Percentiles rank a stretch among this genome's conserved stretches.
phyloP scores from a whole-genome alignment of 2,888 invertebrate genomes.

The Sinodicranocentrus sp. region DNA sequence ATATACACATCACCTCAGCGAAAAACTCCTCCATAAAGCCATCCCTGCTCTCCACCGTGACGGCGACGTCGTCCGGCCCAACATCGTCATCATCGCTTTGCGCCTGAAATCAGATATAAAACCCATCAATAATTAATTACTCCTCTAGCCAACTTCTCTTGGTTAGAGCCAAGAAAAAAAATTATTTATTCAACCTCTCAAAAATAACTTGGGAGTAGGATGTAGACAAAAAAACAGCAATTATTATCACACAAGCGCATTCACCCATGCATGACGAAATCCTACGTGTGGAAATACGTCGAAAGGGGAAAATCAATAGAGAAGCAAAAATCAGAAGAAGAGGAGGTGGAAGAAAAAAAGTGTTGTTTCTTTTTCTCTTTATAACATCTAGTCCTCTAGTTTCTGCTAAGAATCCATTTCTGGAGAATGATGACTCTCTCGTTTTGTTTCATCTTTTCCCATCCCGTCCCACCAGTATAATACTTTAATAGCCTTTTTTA shows the following conservation, averaged over 20 bases:
- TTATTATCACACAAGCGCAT: too few relatives aligned
- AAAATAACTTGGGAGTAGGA: too few relatives aligned
- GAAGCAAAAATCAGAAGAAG: not conserved
- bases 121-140: not conserved
- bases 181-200: too few relatives aligned
- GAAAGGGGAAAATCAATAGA: too few relatives aligned
- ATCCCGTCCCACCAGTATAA: too few relatives aligned
- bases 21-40: constrained; percentile 99
- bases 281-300: too few relatives aligned
- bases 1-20: constrained; percentile 97
- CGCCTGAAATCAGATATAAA: constrained; percentile 84
- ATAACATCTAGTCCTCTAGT: not conserved
- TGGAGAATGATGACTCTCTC: not conserved
- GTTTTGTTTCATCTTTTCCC: not conserved
- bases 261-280: too few relatives aligned
- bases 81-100: constrained; percentile 99
- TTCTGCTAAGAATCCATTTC: not conserved
- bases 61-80: constrained; percentile 96
- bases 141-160: too few relatives aligned
- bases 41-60: constrained; percentile 93
- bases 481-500: too few relatives aligned
- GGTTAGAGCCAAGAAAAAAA: too few relatives aligned
- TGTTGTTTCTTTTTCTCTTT: not conserved
- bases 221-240: too few relatives aligned
- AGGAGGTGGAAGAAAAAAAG: too few relatives aligned